Evolutionary conservation across 2,888 invertebrate genomes (phyloP).

Genomic region (Philonicus albiceps): DNA sequence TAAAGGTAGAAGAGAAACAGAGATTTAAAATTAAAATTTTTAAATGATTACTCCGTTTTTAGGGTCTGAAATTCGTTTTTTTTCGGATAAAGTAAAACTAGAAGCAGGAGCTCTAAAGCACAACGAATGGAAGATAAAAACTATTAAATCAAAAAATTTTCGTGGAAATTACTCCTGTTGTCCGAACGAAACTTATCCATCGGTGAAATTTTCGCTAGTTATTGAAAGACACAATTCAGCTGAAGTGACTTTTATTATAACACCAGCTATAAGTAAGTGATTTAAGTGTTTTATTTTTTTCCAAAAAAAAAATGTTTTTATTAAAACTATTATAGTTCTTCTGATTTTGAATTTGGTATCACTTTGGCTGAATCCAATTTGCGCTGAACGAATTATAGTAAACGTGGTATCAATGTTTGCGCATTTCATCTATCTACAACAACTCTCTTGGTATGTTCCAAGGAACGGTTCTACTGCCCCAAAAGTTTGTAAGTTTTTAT

Average conservation of each 20-base stretch:
- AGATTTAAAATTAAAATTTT: neutral
- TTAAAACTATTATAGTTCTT: constrained; percentile 60
- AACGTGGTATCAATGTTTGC: constrained; percentile 69
- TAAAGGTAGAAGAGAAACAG: constrained; percentile 34
- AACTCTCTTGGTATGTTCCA: constrained; percentile 70
- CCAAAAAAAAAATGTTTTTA: neutral
- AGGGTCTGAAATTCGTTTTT: constrained; percentile 37
- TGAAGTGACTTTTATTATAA: constrained; percentile 56
- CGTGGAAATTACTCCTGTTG: constrained; percentile 66
- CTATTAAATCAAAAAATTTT: constrained; percentile 62
- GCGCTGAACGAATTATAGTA: constrained; percentile 67
- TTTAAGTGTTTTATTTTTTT: neutral
- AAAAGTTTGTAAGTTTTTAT: constrained; percentile 64
- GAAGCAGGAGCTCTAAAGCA: constrained; percentile 60
- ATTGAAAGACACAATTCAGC: constrained; percentile 69
- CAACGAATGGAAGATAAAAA: constrained; percentile 68
- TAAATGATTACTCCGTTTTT: neutral
- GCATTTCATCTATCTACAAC: constrained; percentile 69
- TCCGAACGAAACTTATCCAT: constrained; percentile 70
- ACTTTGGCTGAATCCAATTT: constrained; percentile 68
- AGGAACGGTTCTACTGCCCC: constrained; percentile 69
- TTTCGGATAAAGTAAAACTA: neutral
- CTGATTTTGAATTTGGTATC: constrained; percentile 68
- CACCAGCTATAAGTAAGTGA: constrained; percentile 53
- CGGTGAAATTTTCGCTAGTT: constrained; percentile 67